Evolutionary conservation across 2,113 vertebrate genomes (phyloP).

Genomic region (Hippocampus barbouri): DNA sequence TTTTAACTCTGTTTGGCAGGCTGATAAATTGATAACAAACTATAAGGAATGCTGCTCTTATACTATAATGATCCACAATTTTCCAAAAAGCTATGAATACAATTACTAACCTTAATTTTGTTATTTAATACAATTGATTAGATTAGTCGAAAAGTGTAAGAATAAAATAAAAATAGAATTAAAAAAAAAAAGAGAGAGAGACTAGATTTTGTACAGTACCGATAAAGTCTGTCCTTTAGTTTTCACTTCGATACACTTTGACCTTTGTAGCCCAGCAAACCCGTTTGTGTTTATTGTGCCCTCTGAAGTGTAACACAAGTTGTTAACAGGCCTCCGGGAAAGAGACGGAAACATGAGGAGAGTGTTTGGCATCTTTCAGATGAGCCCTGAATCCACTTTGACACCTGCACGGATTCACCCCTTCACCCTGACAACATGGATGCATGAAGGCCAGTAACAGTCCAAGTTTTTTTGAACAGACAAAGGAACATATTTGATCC

Average conservation of each 20-base stretch:
- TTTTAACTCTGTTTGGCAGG: too few species aligned
- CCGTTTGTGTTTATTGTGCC: conserved; percentile 6
- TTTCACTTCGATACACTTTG: not conserved
- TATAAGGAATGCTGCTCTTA: not conserved
- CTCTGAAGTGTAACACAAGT: conserved; percentile 3
- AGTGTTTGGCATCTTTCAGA: conserved; percentile 26
- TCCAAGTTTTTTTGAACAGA: not conserved
- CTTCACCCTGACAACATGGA: conserved; percentile 8
- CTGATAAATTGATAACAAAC: not conserved
- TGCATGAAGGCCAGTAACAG: not conserved
- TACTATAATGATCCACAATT: not conserved
- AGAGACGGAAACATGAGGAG: conserved; percentile 29
- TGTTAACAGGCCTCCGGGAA: conserved; percentile 31
- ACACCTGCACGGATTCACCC: conserved; percentile 39
- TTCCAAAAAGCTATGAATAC: not conserved
- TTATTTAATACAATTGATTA: too few species aligned
- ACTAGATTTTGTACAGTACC: too few species aligned
- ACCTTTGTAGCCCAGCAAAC: not conserved
- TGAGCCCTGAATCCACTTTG: conserved; percentile 30
- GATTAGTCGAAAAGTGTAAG: too few species aligned
- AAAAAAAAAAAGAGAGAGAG: too few species aligned
- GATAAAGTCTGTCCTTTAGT: not conserved
- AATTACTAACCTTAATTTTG: too few species aligned
- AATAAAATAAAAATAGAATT: too few species aligned
- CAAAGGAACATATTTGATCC: not conserved